phyloP scores from a whole-genome alignment of 2,113 vertebrate genomes.

The Sterna hirundo region DNA sequence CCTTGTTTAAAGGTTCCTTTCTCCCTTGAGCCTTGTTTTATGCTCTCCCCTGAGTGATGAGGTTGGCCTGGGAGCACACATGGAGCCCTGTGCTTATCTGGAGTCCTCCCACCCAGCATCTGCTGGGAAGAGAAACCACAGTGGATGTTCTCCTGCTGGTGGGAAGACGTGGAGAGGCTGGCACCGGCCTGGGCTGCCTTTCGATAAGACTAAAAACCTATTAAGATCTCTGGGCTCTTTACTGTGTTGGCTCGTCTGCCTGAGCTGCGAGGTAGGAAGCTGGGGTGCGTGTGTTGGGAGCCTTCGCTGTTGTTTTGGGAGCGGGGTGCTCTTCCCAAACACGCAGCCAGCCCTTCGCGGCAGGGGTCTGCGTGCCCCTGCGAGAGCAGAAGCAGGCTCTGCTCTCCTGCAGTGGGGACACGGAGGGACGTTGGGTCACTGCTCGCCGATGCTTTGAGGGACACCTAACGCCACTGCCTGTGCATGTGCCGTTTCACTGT shows the following conservation, averaged over 20 bases:
- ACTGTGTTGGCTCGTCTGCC: rapidly evolving
- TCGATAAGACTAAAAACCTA: neutral
- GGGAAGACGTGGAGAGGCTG: neutral
- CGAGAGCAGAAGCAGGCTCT: rapidly evolving
- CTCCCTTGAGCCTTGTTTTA: neutral
- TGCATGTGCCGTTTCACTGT: neutral
- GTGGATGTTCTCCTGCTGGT: neutral
- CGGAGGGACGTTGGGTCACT: neutral
- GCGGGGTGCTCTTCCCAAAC: rapidly evolving
- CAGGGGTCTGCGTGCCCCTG: neutral
- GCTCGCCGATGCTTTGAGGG: neutral
- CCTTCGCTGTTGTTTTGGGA: rapidly evolving
- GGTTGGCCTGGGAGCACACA: neutral
- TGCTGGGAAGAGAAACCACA: neutral
- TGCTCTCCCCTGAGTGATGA: neutral
- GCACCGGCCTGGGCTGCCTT: neutral
- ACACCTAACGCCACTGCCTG: neutral
- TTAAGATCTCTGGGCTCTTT: neutral
- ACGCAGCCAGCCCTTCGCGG: rapidly evolving
- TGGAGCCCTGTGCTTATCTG: neutral
- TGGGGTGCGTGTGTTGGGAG: rapidly evolving
- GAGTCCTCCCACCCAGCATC: no score
- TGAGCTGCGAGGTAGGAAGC: neutral
- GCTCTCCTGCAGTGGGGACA: neutral
- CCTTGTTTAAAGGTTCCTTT: neutral